These are phyloP conservation scores for Epizoanthus ramosus DNA, from an alignment of 92 coral and sea anemone genomes.

Conservation along the genomic window DNA sequence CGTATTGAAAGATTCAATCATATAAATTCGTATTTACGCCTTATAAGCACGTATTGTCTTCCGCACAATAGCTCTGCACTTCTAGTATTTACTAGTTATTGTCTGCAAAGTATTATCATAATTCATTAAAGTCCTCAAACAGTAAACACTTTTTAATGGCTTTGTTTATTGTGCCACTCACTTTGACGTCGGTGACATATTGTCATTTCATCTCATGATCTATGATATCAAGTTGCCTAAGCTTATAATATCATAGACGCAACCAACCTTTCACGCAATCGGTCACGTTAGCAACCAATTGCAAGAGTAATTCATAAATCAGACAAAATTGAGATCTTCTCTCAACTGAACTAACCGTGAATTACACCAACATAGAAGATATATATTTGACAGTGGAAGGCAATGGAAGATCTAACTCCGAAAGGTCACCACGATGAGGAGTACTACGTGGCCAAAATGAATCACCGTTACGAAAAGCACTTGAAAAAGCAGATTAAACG, in stretches of 20 bases:
- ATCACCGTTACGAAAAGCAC: slow-evolving; percentile 67
- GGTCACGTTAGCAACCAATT: too few relatives aligned
- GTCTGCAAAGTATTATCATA: background rate
- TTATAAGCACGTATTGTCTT: background rate
- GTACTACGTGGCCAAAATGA: slow-evolving; percentile 74
- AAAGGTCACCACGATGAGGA: slow-evolving; percentile 57
- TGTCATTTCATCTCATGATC: background rate
- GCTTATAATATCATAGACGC: too few relatives aligned
- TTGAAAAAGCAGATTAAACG: slow-evolving; percentile 71
- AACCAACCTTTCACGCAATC: too few relatives aligned
- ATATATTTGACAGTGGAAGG: background rate
- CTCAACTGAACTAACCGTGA: too few relatives aligned
- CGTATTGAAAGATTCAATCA: too few relatives aligned
- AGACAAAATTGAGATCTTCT: too few relatives aligned
- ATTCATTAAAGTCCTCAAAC: background rate
- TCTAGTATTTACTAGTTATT: background rate
- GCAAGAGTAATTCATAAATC: too few relatives aligned
- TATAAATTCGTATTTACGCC: background rate
- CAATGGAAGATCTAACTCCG: slow-evolving; percentile 5
- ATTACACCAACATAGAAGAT: too few relatives aligned
- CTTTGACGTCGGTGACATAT: background rate
- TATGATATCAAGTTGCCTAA: background rate
- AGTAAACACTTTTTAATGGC: background rate
- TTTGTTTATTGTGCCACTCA: background rate
- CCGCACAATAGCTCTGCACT: background rate